Conservation (phyloP, 2,888 invertebrate genomes). For the Synanthedon myopaeformis region DNA sequence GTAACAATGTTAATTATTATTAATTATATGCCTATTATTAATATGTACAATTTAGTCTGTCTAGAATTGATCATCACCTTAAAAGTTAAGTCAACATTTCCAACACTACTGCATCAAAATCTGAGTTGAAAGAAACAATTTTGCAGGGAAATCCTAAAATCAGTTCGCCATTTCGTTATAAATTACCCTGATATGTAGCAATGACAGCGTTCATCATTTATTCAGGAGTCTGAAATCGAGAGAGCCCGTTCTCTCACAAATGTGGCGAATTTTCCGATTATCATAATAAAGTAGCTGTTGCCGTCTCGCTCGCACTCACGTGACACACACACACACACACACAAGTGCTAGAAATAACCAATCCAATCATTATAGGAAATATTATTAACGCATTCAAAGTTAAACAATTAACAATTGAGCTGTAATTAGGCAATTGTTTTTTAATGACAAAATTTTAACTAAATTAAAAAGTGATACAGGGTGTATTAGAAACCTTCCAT, state of each 20-base stretch:
- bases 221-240: slow-evolving; percentile 38
- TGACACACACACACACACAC: neutral
- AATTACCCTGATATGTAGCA: slow-evolving; percentile 35
- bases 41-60: too few species aligned
- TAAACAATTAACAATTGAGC: neutral
- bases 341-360: neutral
- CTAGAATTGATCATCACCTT: too few species aligned
- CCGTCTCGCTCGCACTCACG: slow-evolving; percentile 24
- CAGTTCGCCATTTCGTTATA: slow-evolving; percentile 13
- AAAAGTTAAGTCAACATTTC: too few species aligned
- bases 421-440: too few species aligned
- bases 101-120: too few species aligned
- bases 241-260: slow-evolving; percentile 29
- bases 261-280: slow-evolving; percentile 54
- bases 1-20: too few species aligned
- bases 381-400: slow-evolving; percentile 5
- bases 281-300: slow-evolving; percentile 49
- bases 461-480: too few species aligned
- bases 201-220: slow-evolving; percentile 43
- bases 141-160: neutral
- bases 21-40: too few species aligned
- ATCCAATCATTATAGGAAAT: slow-evolving; percentile 4
- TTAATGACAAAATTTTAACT: too few species aligned
- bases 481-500: too few species aligned
- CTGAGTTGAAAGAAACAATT: too few species aligned